Base-by-base conservation (phyloP, 2,113 vertebrate species). In the Willisornis vidua region DNA sequence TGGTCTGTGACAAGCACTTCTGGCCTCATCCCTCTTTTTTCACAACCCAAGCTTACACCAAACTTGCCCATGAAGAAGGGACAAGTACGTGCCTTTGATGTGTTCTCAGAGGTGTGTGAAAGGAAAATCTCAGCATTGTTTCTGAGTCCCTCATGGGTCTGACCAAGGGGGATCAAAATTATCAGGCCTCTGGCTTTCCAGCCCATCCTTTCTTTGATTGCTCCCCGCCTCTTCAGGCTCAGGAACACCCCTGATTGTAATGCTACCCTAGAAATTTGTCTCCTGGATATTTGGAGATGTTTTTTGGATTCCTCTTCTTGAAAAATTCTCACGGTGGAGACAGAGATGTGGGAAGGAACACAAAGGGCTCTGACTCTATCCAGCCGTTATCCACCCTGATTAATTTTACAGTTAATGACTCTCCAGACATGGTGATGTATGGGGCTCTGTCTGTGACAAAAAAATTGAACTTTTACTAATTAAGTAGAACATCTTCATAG, bases 381-480 rank as follows among this genome's bases (percentile, higher is more conserved):
- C 94, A 93, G 71, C 94, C 39, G 14, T 74, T 95, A 80, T 58
- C 79, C 83, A 96, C 83, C 46, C 85, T 96, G 96, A 97, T 97
- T 97, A 97, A 97, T 98, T 96, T 94, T 94, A 91, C 41, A 89
- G 87, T 68, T 98, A 98, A 97, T 98, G 95, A 97, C 84, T 97
- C 94, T 94, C 90, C 63, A 93, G 97, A 95, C 94, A 85, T 76
- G 85, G 89, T 97, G 96, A 97, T 97, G 45, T 96, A 98, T 89
- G 88, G 84, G 74, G 71, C 46, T 95, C 92, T 97, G 93, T 96
- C 82, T 1, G 95, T 90, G 94, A 96, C 97, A 89, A 96, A 97
- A 96, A 96, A 96, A 93, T 85, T 85, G 96, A 97, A 98, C 96
- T 97, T 98, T 97, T 96, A 92, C 97, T 97, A 97, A 98, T 98